phyloP scores from a whole-genome alignment of 2,888 invertebrate species.

The Leucania comma region DNA sequence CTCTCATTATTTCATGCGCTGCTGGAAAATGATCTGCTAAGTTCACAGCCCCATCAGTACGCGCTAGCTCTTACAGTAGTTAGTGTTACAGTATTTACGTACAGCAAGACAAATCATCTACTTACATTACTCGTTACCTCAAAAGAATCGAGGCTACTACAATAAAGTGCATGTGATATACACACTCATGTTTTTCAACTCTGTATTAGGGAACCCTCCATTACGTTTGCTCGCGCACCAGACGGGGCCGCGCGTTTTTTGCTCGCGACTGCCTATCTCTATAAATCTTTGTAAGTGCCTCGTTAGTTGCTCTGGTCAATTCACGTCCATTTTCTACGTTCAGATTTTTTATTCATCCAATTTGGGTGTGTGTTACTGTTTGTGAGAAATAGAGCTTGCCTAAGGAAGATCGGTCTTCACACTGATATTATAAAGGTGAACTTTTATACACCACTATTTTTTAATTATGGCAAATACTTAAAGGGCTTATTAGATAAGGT shows the following conservation, averaged over 20 bases:
- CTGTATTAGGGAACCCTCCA: slow-evolving; percentile 71
- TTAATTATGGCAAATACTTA: too few relatives aligned
- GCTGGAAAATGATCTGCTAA: too few relatives aligned
- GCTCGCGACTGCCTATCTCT: slow-evolving; percentile 78
- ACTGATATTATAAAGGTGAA: background rate
- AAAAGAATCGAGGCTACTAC: slow-evolving; percentile 65
- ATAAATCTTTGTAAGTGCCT: slow-evolving; percentile 86
- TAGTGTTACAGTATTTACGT: too few relatives aligned
- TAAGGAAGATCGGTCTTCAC: slow-evolving; percentile 10
- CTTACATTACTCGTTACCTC: slow-evolving; percentile 20
- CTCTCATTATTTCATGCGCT: too few relatives aligned
- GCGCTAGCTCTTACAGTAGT: too few relatives aligned
- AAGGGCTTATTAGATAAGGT: too few relatives aligned
- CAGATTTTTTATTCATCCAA: slow-evolving; percentile 79
- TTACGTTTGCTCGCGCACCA: slow-evolving; percentile 71
- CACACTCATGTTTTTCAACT: slow-evolving; percentile 75
- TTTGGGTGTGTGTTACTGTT: slow-evolving; percentile 68
- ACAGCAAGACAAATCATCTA: slow-evolving; percentile 1
- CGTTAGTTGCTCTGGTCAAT: slow-evolving; percentile 85
- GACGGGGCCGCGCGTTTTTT: slow-evolving; percentile 79
- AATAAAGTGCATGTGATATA: slow-evolving; percentile 74
- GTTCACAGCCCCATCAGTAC: too few relatives aligned
- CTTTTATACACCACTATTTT: too few relatives aligned
- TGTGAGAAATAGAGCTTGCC: slow-evolving; percentile 41
- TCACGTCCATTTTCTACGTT: slow-evolving; percentile 75